These are phyloP conservation scores for Heliconius nattereri DNA, from an alignment of 1,140 invertebrate genomes.

Conservation along the genomic window DNA sequence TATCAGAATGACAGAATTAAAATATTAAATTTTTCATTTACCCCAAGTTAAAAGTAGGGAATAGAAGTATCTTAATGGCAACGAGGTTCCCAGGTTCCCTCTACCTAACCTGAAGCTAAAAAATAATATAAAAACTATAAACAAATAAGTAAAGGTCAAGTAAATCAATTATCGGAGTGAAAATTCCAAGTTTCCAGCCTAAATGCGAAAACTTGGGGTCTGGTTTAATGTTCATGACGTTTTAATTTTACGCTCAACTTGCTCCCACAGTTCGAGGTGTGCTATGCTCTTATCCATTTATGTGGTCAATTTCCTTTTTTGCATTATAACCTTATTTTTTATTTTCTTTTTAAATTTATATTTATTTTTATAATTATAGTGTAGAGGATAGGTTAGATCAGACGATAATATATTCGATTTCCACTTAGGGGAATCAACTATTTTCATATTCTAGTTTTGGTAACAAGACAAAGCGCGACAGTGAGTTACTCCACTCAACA, in stretches of 20 bases:
- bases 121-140: not conserved
- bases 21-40: too few species aligned
- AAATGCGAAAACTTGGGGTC: not conserved
- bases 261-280: slow-evolving; percentile 9
- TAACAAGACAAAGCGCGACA: too few species aligned
- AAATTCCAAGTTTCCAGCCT: not conserved
- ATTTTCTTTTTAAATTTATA: not conserved
- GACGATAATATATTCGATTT: too few species aligned
- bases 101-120: not conserved
- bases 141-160: slow-evolving; percentile 9
- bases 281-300: not conserved
- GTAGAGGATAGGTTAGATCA: too few species aligned
- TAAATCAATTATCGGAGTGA: slow-evolving; percentile 18
- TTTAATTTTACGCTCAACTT: slow-evolving; percentile 27
- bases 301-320: slow-evolving; percentile 11
- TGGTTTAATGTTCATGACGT: slow-evolving; percentile 19
- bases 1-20: not conserved
- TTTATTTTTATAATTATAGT: not conserved
- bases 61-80: too few species aligned
- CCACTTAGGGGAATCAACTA: too few species aligned
- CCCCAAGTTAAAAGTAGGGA: too few species aligned
- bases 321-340: not conserved
- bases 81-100: too few species aligned
- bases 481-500: not conserved
- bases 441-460: too few species aligned